Percentiles rank a stretch among this genome's conserved stretches.
Conservation (phyloP, 2,888 invertebrate genomes). For the Tethea ocularis region DNA sequence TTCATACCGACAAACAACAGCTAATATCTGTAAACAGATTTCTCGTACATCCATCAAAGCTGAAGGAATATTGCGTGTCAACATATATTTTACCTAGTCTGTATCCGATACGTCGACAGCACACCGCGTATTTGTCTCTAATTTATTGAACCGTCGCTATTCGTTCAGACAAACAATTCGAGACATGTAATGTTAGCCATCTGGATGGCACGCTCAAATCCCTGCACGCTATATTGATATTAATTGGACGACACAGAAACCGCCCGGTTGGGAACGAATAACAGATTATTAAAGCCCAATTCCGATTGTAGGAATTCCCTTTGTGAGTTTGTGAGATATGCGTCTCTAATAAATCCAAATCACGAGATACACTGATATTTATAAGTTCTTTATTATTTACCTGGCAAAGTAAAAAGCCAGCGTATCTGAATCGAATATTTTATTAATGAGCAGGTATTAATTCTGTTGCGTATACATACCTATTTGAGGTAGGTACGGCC, state of each 20-base stretch:
- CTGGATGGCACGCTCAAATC: constrained; percentile 50
- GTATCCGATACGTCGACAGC: constrained; percentile 14
- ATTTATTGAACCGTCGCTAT: constrained; percentile 35
- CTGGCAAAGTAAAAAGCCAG: not conserved
- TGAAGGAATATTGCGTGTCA: constrained; percentile 27
- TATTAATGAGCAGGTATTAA: not conserved
- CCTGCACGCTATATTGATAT: constrained; percentile 63
- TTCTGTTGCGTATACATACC: not conserved
- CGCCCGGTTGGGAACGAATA: constrained; percentile 53
- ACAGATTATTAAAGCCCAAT: constrained; percentile 64
- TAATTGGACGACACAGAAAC: constrained; percentile 65
- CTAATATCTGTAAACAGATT: constrained; percentile 29
- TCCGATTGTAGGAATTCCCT: constrained; percentile 63
- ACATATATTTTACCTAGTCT: constrained; percentile 13
- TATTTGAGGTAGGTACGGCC: not conserved
- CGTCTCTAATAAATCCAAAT: constrained; percentile 57
- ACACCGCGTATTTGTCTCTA: constrained; percentile 30
- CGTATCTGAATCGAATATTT: constrained; percentile 2
- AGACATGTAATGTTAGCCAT: constrained; percentile 31
- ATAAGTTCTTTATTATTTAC: constrained; percentile 17
- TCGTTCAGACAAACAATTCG: constrained; percentile 18
- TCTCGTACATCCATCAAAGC: constrained; percentile 30
- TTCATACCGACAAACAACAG: constrained; percentile 33
- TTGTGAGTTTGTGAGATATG: constrained; percentile 57
- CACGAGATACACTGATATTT: constrained; percentile 24